Evolutionary conservation across 2,888 invertebrate genomes (phyloP), one percentile per base, ranked within the genome.

Genomic region (Dasypogon diadema): DNA sequence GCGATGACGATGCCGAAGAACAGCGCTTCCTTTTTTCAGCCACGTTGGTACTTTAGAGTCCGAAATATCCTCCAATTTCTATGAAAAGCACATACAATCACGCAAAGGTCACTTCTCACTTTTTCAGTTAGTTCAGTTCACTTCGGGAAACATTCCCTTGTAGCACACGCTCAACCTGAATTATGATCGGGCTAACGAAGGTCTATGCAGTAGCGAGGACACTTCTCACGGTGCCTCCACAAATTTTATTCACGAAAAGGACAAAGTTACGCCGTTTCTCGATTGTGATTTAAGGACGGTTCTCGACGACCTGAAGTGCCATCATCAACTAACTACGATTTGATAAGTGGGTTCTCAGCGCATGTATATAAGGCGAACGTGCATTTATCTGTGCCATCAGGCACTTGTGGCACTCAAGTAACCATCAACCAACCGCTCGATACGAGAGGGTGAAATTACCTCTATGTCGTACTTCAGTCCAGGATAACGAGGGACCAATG

Each of bases 1-100:
- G 83, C 80, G 84, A 83, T 78, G 83, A 83, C 75, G 81, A 81
- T 77, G 85, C 83, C 78, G 84, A 84, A 79, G 85, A 83, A 72
- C 84, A 81, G 78, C 83, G 82, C 78, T 85, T 85, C 79, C 84
- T 82, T 85, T 85, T 85, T 79, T 85, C 84, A 82, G 85, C 85
- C 85, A 85, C 85, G 84, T 84, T 85, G 82, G 81, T 22, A 70
- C 51, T 22, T 54, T 54, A 4, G 2, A 56, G 14, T 56, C 30
- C 56, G 21, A 54, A 54, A 55, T 5, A 22, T 12, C 12, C 24
- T 56, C 12, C 5, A 56, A 14, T 22, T 24, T 26, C n/a, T 22
- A 24, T 60, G 4, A 30, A 60, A 14, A 24, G 8, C 26, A 22
- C 65, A 48, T 48, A 68, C 21, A 46, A 48, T 56, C 26, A 18